Evolutionary conservation across 2,888 invertebrate species (phyloP).

Genomic region (Luperina testacea): DNA sequence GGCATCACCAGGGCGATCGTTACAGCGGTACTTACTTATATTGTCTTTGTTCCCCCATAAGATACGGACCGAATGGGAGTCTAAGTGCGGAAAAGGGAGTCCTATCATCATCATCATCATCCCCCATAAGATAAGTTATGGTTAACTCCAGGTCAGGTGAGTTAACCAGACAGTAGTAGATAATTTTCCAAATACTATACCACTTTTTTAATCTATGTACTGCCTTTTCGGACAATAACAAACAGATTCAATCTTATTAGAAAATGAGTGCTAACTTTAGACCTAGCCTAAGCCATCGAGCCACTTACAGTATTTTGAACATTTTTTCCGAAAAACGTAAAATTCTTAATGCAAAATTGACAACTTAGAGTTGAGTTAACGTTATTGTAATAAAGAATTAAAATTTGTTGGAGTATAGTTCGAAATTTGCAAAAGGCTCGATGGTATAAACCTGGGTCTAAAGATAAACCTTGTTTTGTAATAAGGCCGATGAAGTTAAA

Average conservation of each 20-base stretch:
- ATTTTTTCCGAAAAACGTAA: no score
- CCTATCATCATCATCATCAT: no score
- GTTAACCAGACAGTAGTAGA: not conserved
- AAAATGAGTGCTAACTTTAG: no score
- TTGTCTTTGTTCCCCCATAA: not conserved
- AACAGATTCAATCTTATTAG: no score
- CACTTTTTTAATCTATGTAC: not conserved
- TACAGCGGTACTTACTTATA: conserved; percentile 38
- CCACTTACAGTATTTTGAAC: no score
- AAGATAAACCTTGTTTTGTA: not conserved
- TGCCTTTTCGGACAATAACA: not conserved
- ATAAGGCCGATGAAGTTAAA: not conserved
- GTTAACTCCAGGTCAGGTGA: not conserved
- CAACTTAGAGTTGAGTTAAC: no score
- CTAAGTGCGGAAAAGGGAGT: no score
- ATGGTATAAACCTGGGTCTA: no score
- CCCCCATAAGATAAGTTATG: not conserved
- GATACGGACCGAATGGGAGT: no score
- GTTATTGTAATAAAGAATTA: no score
- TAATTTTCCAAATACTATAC: not conserved
- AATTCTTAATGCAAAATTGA: no score
- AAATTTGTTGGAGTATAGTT: not conserved
- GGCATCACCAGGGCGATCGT: conserved; percentile 55
- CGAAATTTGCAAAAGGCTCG: not conserved
- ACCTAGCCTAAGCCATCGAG: no score